Conservation (phyloP, 1,140 invertebrate species). For the Scaptomyza montana region DNA sequence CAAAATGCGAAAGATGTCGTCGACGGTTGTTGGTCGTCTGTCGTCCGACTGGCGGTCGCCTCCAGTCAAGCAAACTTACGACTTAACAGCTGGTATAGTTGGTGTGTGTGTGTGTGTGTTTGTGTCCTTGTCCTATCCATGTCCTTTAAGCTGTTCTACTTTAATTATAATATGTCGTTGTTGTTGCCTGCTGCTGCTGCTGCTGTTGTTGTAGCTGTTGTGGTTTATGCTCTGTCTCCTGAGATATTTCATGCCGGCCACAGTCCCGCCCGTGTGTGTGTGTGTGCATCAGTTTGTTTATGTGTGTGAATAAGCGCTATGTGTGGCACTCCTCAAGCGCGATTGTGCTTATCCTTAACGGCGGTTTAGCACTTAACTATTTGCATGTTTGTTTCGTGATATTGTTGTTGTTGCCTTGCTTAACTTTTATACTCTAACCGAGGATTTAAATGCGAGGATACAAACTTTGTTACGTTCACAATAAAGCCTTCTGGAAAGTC, state of each 20-base stretch:
- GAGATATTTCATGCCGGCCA: constrained; percentile 62
- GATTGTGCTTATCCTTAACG: constrained; percentile 73
- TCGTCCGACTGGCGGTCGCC: constrained; percentile 51
- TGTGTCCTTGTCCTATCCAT: constrained; percentile 56
- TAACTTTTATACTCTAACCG: constrained; percentile 8
- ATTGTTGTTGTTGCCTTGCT: constrained; percentile 47
- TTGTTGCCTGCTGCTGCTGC: constrained; percentile 22
- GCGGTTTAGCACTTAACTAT: constrained; percentile 74
- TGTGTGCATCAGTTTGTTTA: constrained; percentile 7
- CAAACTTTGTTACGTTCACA: not conserved
- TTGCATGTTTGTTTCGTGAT: constrained; percentile 65
- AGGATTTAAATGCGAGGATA: not conserved
- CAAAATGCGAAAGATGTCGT: constrained; percentile 57
- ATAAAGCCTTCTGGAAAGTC: not conserved
- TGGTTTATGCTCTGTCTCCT: constrained; percentile 67
- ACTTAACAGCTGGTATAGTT: constrained; percentile 32
- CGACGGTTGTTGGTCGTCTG: constrained; percentile 3
- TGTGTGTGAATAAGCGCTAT: constrained; percentile 28
- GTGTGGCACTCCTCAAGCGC: constrained; percentile 61
- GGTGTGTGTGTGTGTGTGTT: too few species aligned
- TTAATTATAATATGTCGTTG: constrained; percentile 65
- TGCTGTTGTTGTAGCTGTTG: constrained; percentile 36
- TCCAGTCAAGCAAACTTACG: constrained; percentile 29
- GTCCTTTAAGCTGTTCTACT: constrained; percentile 78
- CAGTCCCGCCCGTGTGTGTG: constrained; percentile 17